Evolutionary conservation across 2,113 vertebrate species (phyloP), one percentile per base, ranked within the genome.

Genomic region (Prunella fulvescens): DNA sequence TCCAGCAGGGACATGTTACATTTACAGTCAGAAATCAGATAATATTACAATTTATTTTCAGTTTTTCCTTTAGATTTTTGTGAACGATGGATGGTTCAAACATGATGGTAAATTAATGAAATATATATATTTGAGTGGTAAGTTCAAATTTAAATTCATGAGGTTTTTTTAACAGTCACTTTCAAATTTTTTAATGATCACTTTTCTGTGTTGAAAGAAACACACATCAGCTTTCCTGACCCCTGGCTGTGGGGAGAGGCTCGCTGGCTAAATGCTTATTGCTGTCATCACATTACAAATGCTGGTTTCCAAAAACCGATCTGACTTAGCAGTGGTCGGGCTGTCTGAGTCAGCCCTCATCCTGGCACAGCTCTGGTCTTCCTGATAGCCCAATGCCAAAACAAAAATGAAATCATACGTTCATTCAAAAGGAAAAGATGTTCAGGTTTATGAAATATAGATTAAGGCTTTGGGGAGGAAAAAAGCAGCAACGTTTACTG

Each of bases 381-480:
- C 60, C 64, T 19, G 14, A 10, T 33, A 88, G 67, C 92, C 87
- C 80, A 44, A 7, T 83, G 90, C 85, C 58, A 20, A 61, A 94
- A 86, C 53, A 74, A 86, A 95, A 95, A 95, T 73, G 80, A 93
- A 96, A 93, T 86, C 93, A 2, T 61, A 31, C 88, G 61, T 91
- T 89, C 26, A 39, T 72, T 58, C 54, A 50, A 44, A 81, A 86
- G 71, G 74, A 60, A 29, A 54, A 67, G 66, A 62, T 50, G 25
- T 50, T 87, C 71, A 62, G 91, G 45, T 93, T 96, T 96, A 95
- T 94, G 94, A 97, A 97, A 97, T 90, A 97, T 95, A 93, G 94
- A 94, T 91, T 96, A 96, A 96, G 96, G 96, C 96, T 95, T 97
- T 95, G 93, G 95, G 86, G 72, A 95, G 93, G 86, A 92, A 97